phyloP scores from a whole-genome alignment of 2,888 invertebrate genomes.

The Drosophila differens region DNA sequence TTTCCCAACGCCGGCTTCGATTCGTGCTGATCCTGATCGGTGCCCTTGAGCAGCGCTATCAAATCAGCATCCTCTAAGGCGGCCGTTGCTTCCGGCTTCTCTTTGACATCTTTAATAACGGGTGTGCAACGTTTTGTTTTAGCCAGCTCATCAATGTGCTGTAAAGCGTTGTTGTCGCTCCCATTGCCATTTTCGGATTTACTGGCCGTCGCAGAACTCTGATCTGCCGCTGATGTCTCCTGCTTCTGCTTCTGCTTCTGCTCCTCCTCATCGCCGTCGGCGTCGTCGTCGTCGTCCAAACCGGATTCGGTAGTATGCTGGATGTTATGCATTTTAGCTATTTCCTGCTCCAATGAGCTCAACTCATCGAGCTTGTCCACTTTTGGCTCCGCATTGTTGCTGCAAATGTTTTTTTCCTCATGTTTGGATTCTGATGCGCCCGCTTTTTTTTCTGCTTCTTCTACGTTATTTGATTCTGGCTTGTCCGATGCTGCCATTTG shows the following conservation, averaged over 20 bases:
- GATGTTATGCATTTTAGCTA: slow-evolving; percentile 82
- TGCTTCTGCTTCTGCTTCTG: slow-evolving; percentile 3
- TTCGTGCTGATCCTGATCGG: slow-evolving; percentile 85
- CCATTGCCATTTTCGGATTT: slow-evolving; percentile 37
- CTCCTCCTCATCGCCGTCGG: not conserved
- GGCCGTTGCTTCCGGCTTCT: slow-evolving; percentile 11
- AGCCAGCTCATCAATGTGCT: slow-evolving; percentile 18
- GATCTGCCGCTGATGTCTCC: slow-evolving; percentile 3
- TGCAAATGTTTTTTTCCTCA: slow-evolving; percentile 29
- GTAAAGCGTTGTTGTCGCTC: slow-evolving; percentile 4
- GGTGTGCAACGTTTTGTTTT: slow-evolving; percentile 22
- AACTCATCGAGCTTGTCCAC: slow-evolving; percentile 76
- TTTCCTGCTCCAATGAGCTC: slow-evolving; percentile 82
- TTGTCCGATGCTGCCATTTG: slow-evolving; percentile 12
- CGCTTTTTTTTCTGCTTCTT: slow-evolving; percentile 45
- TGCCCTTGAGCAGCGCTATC: slow-evolving; percentile 87
- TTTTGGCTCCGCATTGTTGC: slow-evolving; percentile 16
- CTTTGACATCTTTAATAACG: slow-evolving; percentile 11
- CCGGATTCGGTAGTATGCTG: slow-evolving; percentile 35
- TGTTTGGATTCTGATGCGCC: slow-evolving; percentile 45
- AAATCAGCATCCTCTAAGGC: slow-evolving; percentile 82
- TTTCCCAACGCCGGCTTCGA: slow-evolving; percentile 20
- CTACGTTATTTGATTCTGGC: slow-evolving; percentile 36
- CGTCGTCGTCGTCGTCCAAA: not conserved
- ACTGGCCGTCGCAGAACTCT: slow-evolving; percentile 3